Evolutionary conservation across 2,113 vertebrate genomes (phyloP).

Genomic region (Elephas maximus): DNA sequence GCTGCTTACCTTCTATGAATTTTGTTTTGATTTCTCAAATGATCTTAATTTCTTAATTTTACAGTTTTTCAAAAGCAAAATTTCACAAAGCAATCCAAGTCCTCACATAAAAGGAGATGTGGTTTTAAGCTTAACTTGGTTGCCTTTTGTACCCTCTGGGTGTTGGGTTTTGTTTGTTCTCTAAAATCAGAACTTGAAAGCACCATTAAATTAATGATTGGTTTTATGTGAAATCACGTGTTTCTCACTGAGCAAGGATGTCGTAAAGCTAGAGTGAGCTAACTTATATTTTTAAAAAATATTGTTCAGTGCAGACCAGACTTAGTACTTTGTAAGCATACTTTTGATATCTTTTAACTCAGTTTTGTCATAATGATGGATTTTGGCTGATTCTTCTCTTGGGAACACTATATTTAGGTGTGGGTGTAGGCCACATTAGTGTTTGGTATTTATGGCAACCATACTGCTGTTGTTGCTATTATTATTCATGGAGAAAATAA

Average conservation of each 20-base stretch:
- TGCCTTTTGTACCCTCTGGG: slow-evolving; percentile 4
- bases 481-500: not conserved
- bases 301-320: not conserved
- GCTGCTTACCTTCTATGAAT: not conserved
- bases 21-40: slow-evolving; percentile 56
- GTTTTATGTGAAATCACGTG: slow-evolving; percentile 52
- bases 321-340: not conserved
- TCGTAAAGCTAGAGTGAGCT: slow-evolving; percentile 29
- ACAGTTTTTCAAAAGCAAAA: slow-evolving; percentile 55
- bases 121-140: not conserved
- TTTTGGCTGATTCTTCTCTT: not conserved
- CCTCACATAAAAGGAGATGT: not conserved
- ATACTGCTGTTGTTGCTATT: not conserved
- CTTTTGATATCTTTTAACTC: slow-evolving; percentile 16
- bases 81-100: slow-evolving; percentile 26
- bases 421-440: not conserved
- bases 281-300: not conserved
- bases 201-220: slow-evolving; percentile 41
- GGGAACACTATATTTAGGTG: not conserved
- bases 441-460: slow-evolving; percentile 39
- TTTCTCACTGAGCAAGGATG: slow-evolving; percentile 39
- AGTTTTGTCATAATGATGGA: not conserved
- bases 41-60: slow-evolving; percentile 23
- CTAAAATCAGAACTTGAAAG: slow-evolving; percentile 18
- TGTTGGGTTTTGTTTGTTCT: slow-evolving; percentile 7